phyloP scores from a whole-genome alignment of 2,797 vertebrate genomes.

The Acanthornis magna region DNA sequence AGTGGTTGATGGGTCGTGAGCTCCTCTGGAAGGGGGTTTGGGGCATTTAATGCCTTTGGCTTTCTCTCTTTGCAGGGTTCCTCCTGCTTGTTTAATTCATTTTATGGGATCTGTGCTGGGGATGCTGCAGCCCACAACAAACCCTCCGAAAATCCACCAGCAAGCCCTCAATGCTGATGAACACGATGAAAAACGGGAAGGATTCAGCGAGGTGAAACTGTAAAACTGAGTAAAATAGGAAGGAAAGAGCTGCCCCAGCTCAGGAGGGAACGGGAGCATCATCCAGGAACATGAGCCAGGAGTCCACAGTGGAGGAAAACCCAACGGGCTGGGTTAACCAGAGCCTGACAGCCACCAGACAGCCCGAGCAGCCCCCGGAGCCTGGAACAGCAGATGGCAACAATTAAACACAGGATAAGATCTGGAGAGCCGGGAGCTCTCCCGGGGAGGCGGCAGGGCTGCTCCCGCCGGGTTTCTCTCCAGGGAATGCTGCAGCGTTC shows the following conservation, averaged over 20 bases:
- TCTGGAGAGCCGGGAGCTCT: neutral
- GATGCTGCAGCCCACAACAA: neutral
- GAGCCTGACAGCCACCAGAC: neutral
- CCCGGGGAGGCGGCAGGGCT: neutral
- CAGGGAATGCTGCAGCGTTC: neutral
- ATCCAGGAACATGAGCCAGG: neutral
- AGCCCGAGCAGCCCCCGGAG: neutral
- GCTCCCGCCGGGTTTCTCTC: neutral
- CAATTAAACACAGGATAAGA: neutral
- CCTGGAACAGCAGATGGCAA: conserved; percentile 25
- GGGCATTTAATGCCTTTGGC: neutral
- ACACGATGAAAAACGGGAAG: neutral
- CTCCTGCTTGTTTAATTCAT: neutral
- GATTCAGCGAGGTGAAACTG: rapidly evolving
- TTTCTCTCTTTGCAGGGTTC: neutral
- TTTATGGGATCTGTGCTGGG: neutral
- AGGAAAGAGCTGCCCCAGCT: neutral
- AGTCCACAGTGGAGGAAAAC: neutral
- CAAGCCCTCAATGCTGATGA: rapidly evolving
- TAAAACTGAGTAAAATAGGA: neutral
- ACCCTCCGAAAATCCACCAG: neutral
- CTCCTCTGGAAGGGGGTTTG: neutral
- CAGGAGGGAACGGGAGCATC: neutral
- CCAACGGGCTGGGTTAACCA: neutral
- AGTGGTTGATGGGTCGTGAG: neutral